Conservation (phyloP, 2,113 vertebrate species). For the Ceyx margarethae region DNA sequence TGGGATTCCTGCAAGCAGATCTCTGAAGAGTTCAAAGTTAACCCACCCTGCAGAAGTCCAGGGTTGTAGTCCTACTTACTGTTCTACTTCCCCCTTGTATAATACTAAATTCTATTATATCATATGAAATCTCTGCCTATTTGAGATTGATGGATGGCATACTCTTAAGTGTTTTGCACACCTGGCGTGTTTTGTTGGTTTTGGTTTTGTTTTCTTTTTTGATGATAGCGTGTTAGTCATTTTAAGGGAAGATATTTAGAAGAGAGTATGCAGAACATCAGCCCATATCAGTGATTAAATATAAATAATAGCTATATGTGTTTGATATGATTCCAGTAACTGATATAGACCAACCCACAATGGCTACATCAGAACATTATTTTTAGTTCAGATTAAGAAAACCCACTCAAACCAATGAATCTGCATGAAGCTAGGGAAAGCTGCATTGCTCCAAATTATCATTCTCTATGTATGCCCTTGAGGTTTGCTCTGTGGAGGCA, state of each 20-base stretch:
- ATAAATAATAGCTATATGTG: not conserved
- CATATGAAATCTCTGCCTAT: not conserved
- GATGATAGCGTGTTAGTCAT: not conserved
- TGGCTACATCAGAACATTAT: not conserved
- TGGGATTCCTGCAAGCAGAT: no score
- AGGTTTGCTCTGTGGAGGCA: not conserved
- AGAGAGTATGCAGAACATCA: not conserved
- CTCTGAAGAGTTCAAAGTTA: no score
- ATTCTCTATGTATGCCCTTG: not conserved
- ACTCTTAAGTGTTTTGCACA: not conserved
- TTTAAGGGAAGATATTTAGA: not conserved
- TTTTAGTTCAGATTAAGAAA: conserved; percentile 38
- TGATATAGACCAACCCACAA: not conserved
- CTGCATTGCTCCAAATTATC: not conserved
- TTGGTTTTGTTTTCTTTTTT: not conserved
- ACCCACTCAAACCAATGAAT: not conserved
- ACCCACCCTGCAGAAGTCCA: no score
- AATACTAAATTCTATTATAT: no score
- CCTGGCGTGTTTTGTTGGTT: not conserved
- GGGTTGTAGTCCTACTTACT: no score
- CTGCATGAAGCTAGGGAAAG: not conserved
- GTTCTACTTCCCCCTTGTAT: no score
- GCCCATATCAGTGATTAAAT: not conserved
- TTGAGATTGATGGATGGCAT: not conserved
- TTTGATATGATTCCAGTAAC: conserved; percentile 35